Evolutionary conservation across 2,113 vertebrate genomes (phyloP).

Genomic region (Struthio camelus): DNA sequence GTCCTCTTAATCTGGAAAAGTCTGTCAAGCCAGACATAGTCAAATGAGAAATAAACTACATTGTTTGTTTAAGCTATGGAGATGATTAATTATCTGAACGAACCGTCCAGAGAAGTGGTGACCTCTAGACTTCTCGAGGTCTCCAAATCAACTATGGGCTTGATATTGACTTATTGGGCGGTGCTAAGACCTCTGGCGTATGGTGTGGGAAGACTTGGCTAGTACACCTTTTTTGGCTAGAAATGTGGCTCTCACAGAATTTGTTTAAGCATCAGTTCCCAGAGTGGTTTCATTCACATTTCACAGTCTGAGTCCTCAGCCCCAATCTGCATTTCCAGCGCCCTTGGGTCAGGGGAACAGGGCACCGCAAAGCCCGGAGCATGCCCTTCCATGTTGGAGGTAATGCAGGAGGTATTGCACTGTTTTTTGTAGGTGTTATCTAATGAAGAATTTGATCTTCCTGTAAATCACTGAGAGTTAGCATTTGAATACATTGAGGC

Average conservation of each 20-base stretch:
- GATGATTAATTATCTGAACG: neutral
- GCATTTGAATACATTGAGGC: neutral
- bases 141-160: neutral
- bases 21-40: neutral
- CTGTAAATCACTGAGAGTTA: neutral
- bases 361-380: accelerated
- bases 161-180: neutral
- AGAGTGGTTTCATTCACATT: neutral
- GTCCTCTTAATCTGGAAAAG: neutral
- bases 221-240: neutral
- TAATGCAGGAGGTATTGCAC: neutral
- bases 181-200: neutral
- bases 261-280: neutral
- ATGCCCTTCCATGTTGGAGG: accelerated
- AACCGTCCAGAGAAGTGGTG: neutral
- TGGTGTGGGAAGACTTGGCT: neutral
- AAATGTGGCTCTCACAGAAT: neutral
- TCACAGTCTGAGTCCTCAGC: neutral
- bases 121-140: neutral
- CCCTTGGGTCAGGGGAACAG: neutral
- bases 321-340: neutral
- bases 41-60: neutral
- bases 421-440: neutral
- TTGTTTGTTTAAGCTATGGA: neutral
- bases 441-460: neutral